Evolutionary conservation across 2,888 invertebrate species (phyloP).

Genomic region (Penaeus monodon): DNA sequence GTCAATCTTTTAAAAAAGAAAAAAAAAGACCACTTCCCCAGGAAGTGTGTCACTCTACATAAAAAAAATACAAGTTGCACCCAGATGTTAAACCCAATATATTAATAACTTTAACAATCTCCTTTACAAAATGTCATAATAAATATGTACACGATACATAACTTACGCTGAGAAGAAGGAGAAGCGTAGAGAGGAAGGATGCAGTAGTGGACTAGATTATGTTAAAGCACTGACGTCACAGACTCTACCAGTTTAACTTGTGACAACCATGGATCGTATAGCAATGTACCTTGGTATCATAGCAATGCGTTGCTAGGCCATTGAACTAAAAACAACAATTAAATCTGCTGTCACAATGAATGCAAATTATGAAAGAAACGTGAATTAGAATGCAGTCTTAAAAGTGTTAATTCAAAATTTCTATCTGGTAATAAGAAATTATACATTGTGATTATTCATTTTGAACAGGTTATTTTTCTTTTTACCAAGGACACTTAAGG

Average conservation of each 20-base stretch:
- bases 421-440: too few relatives aligned
- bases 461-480: too few relatives aligned
- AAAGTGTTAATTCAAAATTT: too few relatives aligned
- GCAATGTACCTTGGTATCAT: background rate
- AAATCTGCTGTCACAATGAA: background rate
- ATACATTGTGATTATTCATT: too few relatives aligned
- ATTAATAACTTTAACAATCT: constrained; percentile 37
- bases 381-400: too few relatives aligned
- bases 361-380: too few relatives aligned
- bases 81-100: constrained; percentile 18
- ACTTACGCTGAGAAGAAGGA: background rate
- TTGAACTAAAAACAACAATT: constrained; percentile 11
- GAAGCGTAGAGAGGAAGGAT: constrained; percentile 7
- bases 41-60: constrained; percentile 16
- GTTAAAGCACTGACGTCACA: constrained; percentile 42
- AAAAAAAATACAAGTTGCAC: background rate
- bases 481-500: too few relatives aligned
- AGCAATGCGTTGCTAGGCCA: background rate
- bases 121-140: constrained; percentile 28
- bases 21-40: constrained; percentile 32
- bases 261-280: constrained; percentile 18
- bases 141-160: constrained; percentile 41
- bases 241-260: constrained; percentile 17
- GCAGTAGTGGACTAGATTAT: constrained; percentile 43
- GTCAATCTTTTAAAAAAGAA: background rate